phyloP scores from a whole-genome alignment of 2,797 vertebrate species.

The Eulemur mongoz region DNA sequence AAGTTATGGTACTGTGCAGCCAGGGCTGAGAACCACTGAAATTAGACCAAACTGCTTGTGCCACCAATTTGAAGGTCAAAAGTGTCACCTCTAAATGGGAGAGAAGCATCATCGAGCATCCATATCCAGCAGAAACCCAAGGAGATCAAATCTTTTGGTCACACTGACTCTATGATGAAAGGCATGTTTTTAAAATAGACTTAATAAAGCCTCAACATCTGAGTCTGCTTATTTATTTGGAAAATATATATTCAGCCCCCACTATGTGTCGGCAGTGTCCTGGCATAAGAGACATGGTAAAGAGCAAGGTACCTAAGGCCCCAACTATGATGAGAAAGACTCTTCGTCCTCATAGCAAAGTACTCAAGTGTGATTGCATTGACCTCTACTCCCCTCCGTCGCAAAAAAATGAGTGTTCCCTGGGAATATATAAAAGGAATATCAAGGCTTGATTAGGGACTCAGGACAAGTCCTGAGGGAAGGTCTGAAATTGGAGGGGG shows the following conservation, averaged over 20 bases:
- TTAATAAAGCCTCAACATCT: neutral
- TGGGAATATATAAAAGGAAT: neutral
- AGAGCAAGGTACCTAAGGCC: neutral
- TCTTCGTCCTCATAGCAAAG: neutral
- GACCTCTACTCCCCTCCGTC: too few species aligned
- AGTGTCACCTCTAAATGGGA: neutral
- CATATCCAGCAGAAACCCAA: neutral
- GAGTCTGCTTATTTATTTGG: neutral
- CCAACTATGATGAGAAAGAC: neutral
- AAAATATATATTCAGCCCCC: neutral
- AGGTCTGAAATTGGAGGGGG: neutral
- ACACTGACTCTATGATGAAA: neutral
- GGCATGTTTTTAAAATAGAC: neutral
- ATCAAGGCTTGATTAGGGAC: neutral
- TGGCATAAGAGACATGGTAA: neutral
- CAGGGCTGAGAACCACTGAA: neutral
- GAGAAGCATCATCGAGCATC: neutral
- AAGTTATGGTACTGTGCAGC: neutral
- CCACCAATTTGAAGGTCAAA: neutral
- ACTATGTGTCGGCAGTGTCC: neutral
- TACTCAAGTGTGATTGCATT: neutral
- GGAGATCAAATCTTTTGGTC: neutral
- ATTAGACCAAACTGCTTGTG: neutral
- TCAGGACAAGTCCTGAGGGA: neutral
- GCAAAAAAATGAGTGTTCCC: neutral